These are phyloP conservation scores for Holothuria leucospilota DNA, from an alignment of 53 echinoderm and acorn worm genomes.

Conservation along the genomic window DNA sequence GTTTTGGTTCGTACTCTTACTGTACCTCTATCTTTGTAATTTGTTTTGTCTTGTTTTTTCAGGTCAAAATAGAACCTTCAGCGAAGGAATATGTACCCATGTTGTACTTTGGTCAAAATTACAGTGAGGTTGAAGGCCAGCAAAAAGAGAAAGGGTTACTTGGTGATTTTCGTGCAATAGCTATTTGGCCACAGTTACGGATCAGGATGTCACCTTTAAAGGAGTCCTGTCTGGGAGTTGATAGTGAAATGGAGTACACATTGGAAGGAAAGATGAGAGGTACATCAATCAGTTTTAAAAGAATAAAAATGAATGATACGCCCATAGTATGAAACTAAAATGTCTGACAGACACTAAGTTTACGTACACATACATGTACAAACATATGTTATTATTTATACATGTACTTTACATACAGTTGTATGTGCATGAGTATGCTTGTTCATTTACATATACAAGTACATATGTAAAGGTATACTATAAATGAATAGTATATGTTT, in stretches of 20 bases:
- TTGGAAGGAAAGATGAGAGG: constrained; percentile 52
- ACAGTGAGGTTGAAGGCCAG: constrained; percentile 16
- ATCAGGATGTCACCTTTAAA: constrained; percentile 69
- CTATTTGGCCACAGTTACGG: constrained; percentile 44
- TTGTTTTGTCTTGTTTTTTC: background rate
- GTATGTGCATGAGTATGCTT: too few species aligned
- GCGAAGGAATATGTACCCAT: constrained; percentile 18
- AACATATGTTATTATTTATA: too few species aligned
- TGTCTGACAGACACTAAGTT: too few species aligned
- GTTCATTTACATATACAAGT: too few species aligned
- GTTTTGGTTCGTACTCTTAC: too few species aligned
- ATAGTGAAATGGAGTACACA: constrained; percentile 31
- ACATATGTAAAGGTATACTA: too few species aligned
- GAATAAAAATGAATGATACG: too few species aligned
- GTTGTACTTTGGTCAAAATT: constrained; percentile 53
- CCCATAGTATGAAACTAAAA: too few species aligned
- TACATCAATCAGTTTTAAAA: background rate
- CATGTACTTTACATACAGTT: too few species aligned
- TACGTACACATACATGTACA: too few species aligned
- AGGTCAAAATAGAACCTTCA: constrained; percentile 47
- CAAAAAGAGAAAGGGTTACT: constrained; percentile 30
- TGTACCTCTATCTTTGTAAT: too few species aligned
- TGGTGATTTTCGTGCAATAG: constrained; percentile 21
- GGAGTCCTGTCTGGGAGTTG: constrained; percentile 60
- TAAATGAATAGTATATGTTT: too few species aligned